Conservation (phyloP, 2,888 invertebrate genomes). For the Autographa pulchrina region DNA sequence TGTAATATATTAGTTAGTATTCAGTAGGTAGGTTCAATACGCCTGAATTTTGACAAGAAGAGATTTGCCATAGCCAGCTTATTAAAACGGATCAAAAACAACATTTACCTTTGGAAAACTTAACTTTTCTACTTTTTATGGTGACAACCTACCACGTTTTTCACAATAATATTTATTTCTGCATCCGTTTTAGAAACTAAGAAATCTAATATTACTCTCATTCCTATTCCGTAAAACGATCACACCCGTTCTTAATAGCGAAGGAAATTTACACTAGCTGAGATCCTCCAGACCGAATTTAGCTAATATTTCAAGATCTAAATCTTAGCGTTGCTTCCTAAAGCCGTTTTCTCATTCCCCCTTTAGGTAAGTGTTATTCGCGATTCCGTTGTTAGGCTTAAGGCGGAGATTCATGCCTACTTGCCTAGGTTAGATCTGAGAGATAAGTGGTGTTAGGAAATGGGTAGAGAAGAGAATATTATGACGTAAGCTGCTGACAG, state of each 20-base stretch:
- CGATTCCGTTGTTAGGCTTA: slow-evolving; percentile 50
- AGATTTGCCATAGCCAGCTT: no score
- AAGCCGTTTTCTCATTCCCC: slow-evolving; percentile 55
- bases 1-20: no score
- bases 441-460: slow-evolving; percentile 8
- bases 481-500: no score
- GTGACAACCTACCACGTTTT: no score
- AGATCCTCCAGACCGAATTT: slow-evolving; percentile 50
- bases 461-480: not conserved
- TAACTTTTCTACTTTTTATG: no score
- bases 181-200: slow-evolving; percentile 1
- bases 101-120: no score
- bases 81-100: no score
- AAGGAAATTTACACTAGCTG: slow-evolving; percentile 51
- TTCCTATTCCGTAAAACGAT: slow-evolving; percentile 7
- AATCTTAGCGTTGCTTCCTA: slow-evolving; percentile 51
- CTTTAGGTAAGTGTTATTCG: slow-evolving; percentile 59
- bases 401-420: slow-evolving; percentile 35
- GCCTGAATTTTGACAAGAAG: no score
- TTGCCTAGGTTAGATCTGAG: slow-evolving; percentile 43
- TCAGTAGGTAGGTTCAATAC: no score
- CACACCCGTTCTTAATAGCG: slow-evolving; percentile 20
- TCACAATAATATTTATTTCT: no score
- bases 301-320: slow-evolving; percentile 60
- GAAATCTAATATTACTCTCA: not conserved